phyloP scores from a whole-genome alignment of 2,888 invertebrate genomes.

The Drosophila robusta region DNA sequence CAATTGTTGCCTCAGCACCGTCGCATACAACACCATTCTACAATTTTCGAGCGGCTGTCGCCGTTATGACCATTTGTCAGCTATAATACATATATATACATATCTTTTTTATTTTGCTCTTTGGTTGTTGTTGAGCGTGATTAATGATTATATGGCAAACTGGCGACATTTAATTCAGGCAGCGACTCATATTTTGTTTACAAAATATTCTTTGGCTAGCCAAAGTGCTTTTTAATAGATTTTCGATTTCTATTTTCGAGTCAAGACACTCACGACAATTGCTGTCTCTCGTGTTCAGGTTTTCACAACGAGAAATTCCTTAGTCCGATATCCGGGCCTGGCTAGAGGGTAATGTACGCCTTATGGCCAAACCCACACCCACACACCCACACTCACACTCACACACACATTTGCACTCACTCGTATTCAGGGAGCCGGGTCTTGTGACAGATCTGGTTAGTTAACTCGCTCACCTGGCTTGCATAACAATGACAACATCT shows the following conservation, averaged over 20 bases:
- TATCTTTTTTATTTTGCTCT: conserved; percentile 6
- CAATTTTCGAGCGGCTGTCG: conserved; percentile 47
- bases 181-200: conserved; percentile 29
- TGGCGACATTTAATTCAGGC: conserved; percentile 65
- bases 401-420: neutral
- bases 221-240: conserved; percentile 53
- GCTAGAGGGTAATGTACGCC: conserved; percentile 71
- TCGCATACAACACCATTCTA: conserved; percentile 34
- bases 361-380: conserved; percentile 58
- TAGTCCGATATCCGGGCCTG: conserved; percentile 65
- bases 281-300: conserved; percentile 20
- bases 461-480: conserved; percentile 34
- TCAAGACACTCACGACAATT: conserved; percentile 38
- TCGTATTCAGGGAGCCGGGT: conserved; percentile 14
- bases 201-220: conserved; percentile 34
- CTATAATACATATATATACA: conserved; percentile 12
- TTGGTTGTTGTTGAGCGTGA: conserved; percentile 50
- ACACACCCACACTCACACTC: neutral
- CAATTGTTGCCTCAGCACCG: conserved; percentile 26
- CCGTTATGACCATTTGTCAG: conserved; percentile 77
- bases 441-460: conserved; percentile 68
- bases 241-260: conserved; percentile 39
- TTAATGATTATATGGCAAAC: conserved; percentile 68
- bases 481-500: conserved; percentile 54
- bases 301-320: conserved; percentile 43